These are phyloP conservation scores for Lampris incognitus DNA, from an alignment of 2,113 vertebrate genomes.

Conservation along the genomic window DNA sequence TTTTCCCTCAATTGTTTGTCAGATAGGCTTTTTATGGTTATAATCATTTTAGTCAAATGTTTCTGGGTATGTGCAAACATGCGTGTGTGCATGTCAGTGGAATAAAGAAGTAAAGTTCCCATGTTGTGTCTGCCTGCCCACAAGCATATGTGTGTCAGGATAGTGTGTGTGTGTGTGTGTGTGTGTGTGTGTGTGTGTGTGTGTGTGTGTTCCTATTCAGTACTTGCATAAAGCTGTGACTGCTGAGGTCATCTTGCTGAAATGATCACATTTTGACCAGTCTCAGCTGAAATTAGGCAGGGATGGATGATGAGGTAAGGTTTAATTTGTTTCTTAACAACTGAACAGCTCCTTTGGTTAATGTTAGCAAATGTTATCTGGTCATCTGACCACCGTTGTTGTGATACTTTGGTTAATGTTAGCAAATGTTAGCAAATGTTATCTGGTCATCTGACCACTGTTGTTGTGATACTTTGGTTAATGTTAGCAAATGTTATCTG, in stretches of 20 bases:
- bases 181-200: not conserved
- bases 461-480: too few relatives aligned
- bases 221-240: too few relatives aligned
- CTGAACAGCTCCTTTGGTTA: too few relatives aligned
- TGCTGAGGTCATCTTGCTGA: too few relatives aligned
- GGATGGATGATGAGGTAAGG: too few relatives aligned
- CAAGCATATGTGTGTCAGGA: not conserved
- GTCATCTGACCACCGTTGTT: not conserved
- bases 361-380: slow-evolving; percentile 15
- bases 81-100: slow-evolving; percentile 21
- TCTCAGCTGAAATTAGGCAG: too few relatives aligned
- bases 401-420: too few relatives aligned
- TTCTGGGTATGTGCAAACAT: not conserved
- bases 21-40: slow-evolving; percentile 36
- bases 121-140: not conserved
- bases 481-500: slow-evolving; percentile 2
- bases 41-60: slow-evolving; percentile 20
- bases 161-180: slow-evolving; percentile 8
- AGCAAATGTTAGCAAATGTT: slow-evolving; percentile 12
- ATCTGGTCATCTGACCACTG: not conserved
- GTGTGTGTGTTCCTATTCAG: not conserved
- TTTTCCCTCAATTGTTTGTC: slow-evolving; percentile 56
- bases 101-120: not conserved
- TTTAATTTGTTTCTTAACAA: too few relatives aligned
- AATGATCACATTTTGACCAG: not conserved